Conservation (phyloP, 2,888 invertebrate species). For the Papilio protenor region DNA sequence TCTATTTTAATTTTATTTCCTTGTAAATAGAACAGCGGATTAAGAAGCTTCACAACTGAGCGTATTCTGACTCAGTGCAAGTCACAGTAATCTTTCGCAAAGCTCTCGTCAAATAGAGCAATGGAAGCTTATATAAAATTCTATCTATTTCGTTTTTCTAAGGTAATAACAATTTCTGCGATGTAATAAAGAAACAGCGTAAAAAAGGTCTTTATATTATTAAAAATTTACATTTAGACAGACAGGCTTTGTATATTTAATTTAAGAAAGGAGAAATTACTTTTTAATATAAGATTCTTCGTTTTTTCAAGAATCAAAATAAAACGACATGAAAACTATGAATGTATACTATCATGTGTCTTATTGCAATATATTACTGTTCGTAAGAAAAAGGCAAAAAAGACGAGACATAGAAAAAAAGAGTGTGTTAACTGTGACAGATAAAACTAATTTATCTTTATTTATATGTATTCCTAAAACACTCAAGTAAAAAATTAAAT, state of each 20-base stretch:
- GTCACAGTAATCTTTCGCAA: background rate
- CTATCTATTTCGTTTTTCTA: background rate
- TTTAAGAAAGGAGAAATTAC: background rate
- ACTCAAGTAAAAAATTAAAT: background rate
- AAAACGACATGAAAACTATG: background rate
- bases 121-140: background rate
- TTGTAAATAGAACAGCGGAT: background rate
- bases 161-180: constrained; percentile 2
- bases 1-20: background rate
- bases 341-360: no score
- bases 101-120: constrained; percentile 17
- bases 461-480: background rate
- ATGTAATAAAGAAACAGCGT: background rate
- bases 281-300: background rate
- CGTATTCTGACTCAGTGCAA: constrained; percentile 13
- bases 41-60: background rate
- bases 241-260: constrained; percentile 8
- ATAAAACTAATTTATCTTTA: background rate
- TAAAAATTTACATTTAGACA: constrained; percentile 5
- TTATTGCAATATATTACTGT: no score
- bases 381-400: background rate
- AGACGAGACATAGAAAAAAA: background rate
- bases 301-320: background rate
- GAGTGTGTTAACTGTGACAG: background rate
- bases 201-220: constrained; percentile 1